These are phyloP conservation scores for Misgurnus mizolepis DNA, from an alignment of 2,113 vertebrate genomes.

Conservation along the genomic window DNA sequence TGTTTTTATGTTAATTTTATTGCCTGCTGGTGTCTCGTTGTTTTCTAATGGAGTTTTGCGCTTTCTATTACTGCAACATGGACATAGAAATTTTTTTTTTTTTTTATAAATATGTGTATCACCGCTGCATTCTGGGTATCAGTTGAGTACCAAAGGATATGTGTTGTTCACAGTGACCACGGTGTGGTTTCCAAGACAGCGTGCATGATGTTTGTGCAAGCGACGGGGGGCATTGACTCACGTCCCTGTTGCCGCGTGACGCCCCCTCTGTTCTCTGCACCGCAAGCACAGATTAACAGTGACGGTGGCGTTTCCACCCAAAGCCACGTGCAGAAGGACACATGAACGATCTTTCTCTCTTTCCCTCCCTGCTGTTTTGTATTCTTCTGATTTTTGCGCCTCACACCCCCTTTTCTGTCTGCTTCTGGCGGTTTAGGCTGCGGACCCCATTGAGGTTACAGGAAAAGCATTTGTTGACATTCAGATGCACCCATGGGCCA, in stretches of 20 bases:
- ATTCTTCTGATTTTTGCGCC: not conserved
- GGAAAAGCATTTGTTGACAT: constrained; percentile 48
- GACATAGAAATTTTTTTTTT: too few relatives aligned
- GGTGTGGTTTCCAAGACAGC: constrained; percentile 30
- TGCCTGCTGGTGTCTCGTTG: not conserved
- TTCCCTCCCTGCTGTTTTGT: constrained; percentile 6
- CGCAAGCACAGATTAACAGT: constrained; percentile 43
- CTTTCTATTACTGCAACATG: not conserved
- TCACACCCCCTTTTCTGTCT: not conserved
- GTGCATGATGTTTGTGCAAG: constrained; percentile 10
- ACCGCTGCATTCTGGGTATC: constrained; percentile 4
- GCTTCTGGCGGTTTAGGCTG: not conserved
- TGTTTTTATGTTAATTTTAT: constrained; percentile 9
- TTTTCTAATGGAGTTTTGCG: constrained; percentile 8
- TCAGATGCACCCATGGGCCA: constrained; percentile 9
- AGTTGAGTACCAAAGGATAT: not conserved
- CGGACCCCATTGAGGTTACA: constrained; percentile 8
- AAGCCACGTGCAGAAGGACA: constrained; percentile 13
- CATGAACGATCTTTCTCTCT: constrained; percentile 5
- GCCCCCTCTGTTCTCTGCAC: not conserved
- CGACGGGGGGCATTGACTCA: constrained; percentile 3
- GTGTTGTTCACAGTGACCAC: not conserved
- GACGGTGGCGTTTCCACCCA: constrained; percentile 39
- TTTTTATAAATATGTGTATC: not conserved
- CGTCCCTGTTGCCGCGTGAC: not conserved